Conservation (phyloP, 2,797 vertebrate genomes). For the Anas acuta region DNA sequence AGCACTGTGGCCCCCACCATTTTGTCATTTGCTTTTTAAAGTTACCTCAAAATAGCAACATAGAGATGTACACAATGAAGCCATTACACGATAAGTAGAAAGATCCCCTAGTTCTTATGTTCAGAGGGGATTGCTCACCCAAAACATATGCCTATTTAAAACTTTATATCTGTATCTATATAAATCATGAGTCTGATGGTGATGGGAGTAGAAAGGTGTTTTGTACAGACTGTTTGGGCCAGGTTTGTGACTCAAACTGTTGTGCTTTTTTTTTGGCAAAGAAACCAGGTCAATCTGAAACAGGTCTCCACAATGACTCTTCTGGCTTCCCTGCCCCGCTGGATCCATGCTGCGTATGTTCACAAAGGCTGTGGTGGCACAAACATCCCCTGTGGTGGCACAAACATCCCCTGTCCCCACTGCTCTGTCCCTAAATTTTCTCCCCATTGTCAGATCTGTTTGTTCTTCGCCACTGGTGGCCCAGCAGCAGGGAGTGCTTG, state of each 20-base stretch:
- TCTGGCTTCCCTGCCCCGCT: not conserved
- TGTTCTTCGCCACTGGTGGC: not conserved
- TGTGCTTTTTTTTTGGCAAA: not conserved
- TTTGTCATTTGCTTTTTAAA: not conserved
- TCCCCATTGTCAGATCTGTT: not conserved
- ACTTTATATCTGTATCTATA: not conserved
- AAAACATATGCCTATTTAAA: not conserved
- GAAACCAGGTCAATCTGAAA: not conserved
- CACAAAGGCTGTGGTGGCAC: not conserved
- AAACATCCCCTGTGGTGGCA: not conserved
- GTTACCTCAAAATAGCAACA: conserved; percentile 29
- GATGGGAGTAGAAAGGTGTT: not conserved
- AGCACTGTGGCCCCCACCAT: not conserved
- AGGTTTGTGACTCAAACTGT: not conserved
- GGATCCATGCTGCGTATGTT: not conserved
- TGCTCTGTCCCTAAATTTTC: not conserved
- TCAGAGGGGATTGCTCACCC: not conserved
- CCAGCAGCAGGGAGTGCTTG: not conserved
- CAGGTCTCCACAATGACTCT: not conserved
- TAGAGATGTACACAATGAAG: not conserved
- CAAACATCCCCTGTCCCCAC: not conserved
- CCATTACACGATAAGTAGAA: not conserved
- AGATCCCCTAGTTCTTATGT: not conserved
- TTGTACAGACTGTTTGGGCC: rapidly evolving
- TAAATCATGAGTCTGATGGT: not conserved